Evolutionary conservation across 2,888 invertebrate species (phyloP).

Genomic region (Metopia argyrocephala): DNA sequence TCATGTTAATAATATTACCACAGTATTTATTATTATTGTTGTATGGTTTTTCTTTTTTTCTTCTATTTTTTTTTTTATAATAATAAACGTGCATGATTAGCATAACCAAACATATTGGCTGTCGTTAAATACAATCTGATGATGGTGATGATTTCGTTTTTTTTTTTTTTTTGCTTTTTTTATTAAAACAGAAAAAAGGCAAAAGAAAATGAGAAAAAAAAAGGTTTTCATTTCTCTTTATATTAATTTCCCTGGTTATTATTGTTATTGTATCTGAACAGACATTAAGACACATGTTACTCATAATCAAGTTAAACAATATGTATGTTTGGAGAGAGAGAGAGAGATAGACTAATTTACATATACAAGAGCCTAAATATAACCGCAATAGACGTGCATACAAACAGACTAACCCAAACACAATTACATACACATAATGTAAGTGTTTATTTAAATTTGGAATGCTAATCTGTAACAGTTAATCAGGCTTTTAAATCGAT

Average conservation of each 20-base stretch:
- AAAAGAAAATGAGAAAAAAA: neutral
- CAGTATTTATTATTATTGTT: neutral
- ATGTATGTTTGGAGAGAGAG: too few relatives aligned
- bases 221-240: slow-evolving; percentile 9
- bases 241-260: neutral
- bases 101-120: slow-evolving; percentile 47
- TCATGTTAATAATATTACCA: neutral
- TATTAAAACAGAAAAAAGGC: slow-evolving; percentile 1
- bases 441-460: neutral
- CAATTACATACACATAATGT: neutral
- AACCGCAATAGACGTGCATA: neutral
- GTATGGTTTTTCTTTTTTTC: neutral
- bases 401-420: neutral
- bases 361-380: neutral
- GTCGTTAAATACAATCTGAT: slow-evolving; percentile 41
- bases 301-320: slow-evolving; percentile 28
- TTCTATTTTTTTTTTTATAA: neutral
- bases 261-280: neutral
- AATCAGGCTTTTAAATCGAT: slow-evolving; percentile 15
- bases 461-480: slow-evolving; percentile 42
- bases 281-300: slow-evolving; percentile 29
- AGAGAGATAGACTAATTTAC: slow-evolving; percentile 5
- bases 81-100: slow-evolving; percentile 38
- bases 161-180: neutral
- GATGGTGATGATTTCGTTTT: neutral